Evolutionary conservation across 2,113 vertebrate species (phyloP).

Genomic region (Aegotheles bennettii): DNA sequence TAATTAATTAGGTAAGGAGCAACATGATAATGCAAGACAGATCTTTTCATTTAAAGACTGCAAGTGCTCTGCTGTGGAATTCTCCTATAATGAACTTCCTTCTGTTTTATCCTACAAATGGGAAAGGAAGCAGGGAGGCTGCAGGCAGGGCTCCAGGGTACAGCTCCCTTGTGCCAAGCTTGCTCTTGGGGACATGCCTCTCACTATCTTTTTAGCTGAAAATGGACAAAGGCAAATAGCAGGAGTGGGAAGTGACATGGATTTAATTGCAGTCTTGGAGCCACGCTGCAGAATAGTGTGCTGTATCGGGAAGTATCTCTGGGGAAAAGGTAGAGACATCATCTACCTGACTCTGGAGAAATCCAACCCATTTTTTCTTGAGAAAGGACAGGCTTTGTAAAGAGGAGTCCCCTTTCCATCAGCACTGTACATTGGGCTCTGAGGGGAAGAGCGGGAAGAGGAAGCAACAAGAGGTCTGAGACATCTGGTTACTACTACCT

Average conservation of each 20-base stretch:
- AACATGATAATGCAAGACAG: background rate
- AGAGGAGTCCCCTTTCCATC: background rate
- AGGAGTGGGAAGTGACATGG: background rate
- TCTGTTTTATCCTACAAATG: background rate
- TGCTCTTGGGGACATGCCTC: background rate
- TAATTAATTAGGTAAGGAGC: background rate
- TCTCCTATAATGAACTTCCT: background rate
- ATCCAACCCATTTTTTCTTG: background rate
- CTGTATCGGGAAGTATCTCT: background rate
- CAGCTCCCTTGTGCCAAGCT: background rate
- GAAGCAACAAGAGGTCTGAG: background rate
- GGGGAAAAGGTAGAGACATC: background rate
- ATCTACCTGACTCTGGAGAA: background rate
- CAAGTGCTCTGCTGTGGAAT: background rate
- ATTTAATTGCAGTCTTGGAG: background rate
- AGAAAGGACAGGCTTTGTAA: background rate
- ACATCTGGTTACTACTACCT: background rate
- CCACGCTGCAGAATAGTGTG: accelerated
- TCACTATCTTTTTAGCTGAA: background rate
- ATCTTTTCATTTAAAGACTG: background rate
- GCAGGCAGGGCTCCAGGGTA: background rate
- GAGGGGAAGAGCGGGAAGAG: background rate
- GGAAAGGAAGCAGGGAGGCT: background rate
- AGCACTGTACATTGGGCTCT: background rate
- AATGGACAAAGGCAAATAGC: background rate